A percentile compares a stretch with the other conserved stretches of the same genome.
Conservation (phyloP, 2,797 vertebrate species). For the Cyprinella venusta region DNA sequence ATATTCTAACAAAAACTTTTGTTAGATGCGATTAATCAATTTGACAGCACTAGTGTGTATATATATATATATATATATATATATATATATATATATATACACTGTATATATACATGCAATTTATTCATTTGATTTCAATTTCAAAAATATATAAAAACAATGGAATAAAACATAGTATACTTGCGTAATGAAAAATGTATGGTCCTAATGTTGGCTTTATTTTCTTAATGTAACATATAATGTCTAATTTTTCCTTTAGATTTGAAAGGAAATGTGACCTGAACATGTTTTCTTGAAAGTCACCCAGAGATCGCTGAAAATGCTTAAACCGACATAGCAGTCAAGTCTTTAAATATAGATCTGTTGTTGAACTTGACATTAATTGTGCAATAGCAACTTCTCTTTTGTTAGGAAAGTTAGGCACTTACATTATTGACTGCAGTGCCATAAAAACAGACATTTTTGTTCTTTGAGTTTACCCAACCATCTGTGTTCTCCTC, state of each 20-base stretch:
- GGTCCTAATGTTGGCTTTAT: neutral
- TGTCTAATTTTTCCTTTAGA: neutral
- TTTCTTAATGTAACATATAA: neutral
- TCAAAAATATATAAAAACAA: neutral
- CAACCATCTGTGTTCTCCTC: neutral
- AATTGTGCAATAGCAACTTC: neutral
- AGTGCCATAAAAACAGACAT: neutral
- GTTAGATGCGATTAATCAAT: too few species aligned
- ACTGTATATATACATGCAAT: too few species aligned
- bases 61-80: too few species aligned
- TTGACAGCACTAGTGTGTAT: too few species aligned
- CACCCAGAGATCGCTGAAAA: neutral
- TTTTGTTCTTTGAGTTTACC: neutral
- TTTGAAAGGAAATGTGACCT: neutral
- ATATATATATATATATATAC: too few species aligned
- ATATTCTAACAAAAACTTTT: too few species aligned
- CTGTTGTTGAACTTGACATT: neutral
- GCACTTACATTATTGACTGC: neutral
- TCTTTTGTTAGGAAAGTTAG: neutral
- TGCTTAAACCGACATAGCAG: neutral
- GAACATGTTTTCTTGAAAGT: neutral
- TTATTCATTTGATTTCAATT: too few species aligned
- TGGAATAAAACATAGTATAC: neutral
- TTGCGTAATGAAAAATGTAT: neutral
- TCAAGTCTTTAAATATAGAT: neutral